phyloP scores from a whole-genome alignment of 2,797 vertebrate species.

The Enteromius paludinosus region DNA sequence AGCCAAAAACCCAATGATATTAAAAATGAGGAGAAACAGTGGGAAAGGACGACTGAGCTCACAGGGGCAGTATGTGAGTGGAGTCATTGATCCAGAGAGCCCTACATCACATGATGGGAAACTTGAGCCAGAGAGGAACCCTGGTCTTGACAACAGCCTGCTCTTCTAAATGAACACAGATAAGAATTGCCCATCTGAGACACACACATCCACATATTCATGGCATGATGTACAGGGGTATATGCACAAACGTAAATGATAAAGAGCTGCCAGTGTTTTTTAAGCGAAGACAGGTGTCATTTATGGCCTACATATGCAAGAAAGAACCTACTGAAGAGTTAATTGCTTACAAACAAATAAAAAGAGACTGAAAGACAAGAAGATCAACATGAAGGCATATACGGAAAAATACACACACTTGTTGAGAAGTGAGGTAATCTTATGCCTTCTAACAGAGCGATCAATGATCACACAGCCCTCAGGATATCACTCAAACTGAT shows the following conservation, averaged over 20 bases:
- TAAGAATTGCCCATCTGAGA: slow-evolving; percentile 46
- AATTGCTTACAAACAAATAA: neutral
- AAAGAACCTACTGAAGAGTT: neutral
- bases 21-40: neutral
- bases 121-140: slow-evolving; percentile 68
- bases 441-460: slow-evolving; percentile 33
- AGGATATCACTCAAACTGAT: slow-evolving; percentile 46
- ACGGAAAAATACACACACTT: slow-evolving; percentile 27
- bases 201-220: neutral
- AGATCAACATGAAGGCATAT: neutral
- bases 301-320: neutral
- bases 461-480: slow-evolving; percentile 41
- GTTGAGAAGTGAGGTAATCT: slow-evolving; percentile 33
- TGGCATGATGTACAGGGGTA: neutral
- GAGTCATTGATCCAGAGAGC: slow-evolving; percentile 79
- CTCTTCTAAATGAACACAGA: slow-evolving; percentile 31
- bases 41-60: slow-evolving; percentile 18
- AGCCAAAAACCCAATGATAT: neutral
- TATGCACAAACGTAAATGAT: neutral
- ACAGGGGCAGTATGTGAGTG: slow-evolving; percentile 65
- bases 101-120: slow-evolving; percentile 78
- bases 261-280: neutral
- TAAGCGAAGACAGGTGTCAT: neutral
- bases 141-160: slow-evolving; percentile 6
- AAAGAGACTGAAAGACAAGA: neutral